Conservation (phyloP, 2,888 invertebrate species). For the Trilocha varians region DNA sequence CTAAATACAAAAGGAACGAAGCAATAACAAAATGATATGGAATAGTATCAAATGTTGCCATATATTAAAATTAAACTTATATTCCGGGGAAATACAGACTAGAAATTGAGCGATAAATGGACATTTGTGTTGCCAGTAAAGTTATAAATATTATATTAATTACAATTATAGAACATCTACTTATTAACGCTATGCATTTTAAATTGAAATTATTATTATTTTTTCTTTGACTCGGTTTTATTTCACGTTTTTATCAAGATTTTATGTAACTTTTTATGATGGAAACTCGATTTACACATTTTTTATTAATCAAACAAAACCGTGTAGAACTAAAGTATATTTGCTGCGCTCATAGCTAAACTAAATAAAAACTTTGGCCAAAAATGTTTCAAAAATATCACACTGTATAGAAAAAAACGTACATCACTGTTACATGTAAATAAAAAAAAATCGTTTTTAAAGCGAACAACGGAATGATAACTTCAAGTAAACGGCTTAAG, state of each 20-base stretch:
- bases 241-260: too few species aligned
- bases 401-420: conserved; percentile 27
- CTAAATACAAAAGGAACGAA: conserved; percentile 1
- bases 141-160: too few species aligned
- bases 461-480: conserved; percentile 10
- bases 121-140: conserved; percentile 5
- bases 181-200: neutral
- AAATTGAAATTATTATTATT: conserved; percentile 1
- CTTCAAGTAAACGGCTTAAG: conserved; percentile 1
- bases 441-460: too few species aligned
- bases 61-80: neutral
- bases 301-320: too few species aligned
- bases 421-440: conserved; percentile 7
- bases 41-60: neutral
- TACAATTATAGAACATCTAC: neutral
- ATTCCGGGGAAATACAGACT: conserved; percentile 31
- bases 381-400: conserved; percentile 37
- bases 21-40: neutral
- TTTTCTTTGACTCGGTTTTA: too few species aligned
- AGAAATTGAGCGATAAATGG: conserved; percentile 47
- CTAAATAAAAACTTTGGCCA: conserved; percentile 60
- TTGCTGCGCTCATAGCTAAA: conserved; percentile 32
- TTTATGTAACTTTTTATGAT: too few species aligned
- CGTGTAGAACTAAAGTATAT: conserved; percentile 4
- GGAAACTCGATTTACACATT: too few species aligned